Conservation (phyloP, 2,888 invertebrate species). For the Hesperia comma region DNA sequence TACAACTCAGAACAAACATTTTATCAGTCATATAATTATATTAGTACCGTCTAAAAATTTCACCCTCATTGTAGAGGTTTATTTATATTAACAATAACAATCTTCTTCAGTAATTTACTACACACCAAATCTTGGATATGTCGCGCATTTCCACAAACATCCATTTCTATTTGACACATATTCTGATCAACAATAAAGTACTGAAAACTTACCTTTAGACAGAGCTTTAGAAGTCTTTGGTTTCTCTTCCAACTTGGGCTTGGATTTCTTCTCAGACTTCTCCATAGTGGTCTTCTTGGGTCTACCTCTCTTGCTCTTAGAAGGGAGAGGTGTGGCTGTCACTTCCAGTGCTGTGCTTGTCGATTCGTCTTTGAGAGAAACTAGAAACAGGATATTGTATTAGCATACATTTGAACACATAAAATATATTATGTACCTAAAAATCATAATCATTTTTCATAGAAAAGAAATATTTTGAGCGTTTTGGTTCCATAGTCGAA, state of each 20-base stretch:
- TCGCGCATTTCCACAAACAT: not conserved
- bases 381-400: not conserved
- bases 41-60: too few species aligned
- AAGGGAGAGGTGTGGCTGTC: slow-evolving; percentile 53
- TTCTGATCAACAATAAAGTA: not conserved
- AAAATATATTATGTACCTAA: too few species aligned
- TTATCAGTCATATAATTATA: too few species aligned
- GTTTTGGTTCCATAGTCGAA: too few species aligned
- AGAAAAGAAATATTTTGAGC: too few species aligned
- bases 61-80: too few species aligned
- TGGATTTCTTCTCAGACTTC: slow-evolving; percentile 57
- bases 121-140: too few species aligned
- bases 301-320: slow-evolving; percentile 60
- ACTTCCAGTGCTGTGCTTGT: slow-evolving; percentile 49
- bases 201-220: slow-evolving; percentile 66
- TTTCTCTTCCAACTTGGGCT: slow-evolving; percentile 52
- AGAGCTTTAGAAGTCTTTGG: slow-evolving; percentile 50
- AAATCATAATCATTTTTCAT: too few species aligned
- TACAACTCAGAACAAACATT: too few species aligned
- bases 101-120: too few species aligned
- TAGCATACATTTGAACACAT: too few species aligned
- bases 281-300: slow-evolving; percentile 55
- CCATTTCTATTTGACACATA: slow-evolving; percentile 1
- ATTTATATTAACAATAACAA: too few species aligned
- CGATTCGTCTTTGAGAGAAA: slow-evolving; percentile 20